Evolutionary conservation across 2,888 invertebrate species (phyloP), one percentile per base, ranked within the genome.

Genomic region (Volucella bombylans): DNA sequence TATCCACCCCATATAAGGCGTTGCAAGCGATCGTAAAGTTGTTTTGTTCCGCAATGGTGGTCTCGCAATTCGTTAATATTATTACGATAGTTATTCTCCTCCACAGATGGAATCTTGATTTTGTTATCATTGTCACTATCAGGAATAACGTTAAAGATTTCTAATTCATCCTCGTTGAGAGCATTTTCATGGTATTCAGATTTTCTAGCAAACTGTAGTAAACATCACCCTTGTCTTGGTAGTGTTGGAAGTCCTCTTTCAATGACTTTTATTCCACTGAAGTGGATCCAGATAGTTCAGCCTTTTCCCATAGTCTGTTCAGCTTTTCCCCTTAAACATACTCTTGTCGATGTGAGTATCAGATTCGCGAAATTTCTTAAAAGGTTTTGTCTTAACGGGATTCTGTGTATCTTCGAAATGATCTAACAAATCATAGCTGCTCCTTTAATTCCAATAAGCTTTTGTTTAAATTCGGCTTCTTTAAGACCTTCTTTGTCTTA

Each of bases 171-270:
- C 85, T 96, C 95, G 89, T 95, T 93, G 4, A 96, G 92, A 8
- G 94, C 94, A 93, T 96, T 96, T 91, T 95, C 94, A 90, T 94
- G 93, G 45, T 93, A 93, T 87, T 95, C 94, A 54, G 93, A 90
- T 54, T 92, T 91, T 45, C 94, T 67, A 97, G 92, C 77, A 98
- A 90, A 54, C 95, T 94, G 90, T 97, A 96, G 90, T 97, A 98
- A 89, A 98, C 95, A 90, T 98, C 96, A 64, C 98, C 94, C 92
- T 98, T 98, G 87, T 97, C 96, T 90, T 98, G 97, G 89, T 98
- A 97, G 90, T 98, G 98, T 18, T 92, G 92, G 89, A 98, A 98
- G 91, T 98, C 98, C 90, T 98, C 96, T 89, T 95, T 96, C 14
- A 98, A 91, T 0, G 96, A 94, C 79, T 94, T 93, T 55, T 98